phyloP scores from a whole-genome alignment of 2,113 vertebrate species.

The Psophia crepitans region DNA sequence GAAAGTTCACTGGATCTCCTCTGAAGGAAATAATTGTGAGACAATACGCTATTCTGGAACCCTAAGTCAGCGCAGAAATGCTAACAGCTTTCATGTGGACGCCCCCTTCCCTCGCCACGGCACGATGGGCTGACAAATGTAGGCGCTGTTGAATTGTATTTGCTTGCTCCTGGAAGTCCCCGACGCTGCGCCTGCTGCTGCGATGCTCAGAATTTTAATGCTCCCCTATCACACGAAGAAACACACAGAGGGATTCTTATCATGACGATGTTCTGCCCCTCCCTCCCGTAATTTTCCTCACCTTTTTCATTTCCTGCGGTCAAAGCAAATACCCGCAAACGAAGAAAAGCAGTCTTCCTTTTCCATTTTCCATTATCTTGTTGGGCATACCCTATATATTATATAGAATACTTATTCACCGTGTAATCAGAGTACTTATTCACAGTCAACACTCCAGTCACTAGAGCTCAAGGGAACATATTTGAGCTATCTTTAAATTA shows the following conservation, averaged over 20 bases:
- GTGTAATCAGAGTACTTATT: conserved; percentile 48
- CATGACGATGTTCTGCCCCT: not conserved
- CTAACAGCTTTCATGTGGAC: not conserved
- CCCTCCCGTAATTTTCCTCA: not conserved
- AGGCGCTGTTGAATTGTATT: not conserved
- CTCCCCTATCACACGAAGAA: not conserved
- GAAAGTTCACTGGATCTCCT: conserved; percentile 39
- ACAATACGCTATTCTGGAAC: not conserved
- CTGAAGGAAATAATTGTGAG: conserved; percentile 7
- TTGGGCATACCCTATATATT: not conserved
- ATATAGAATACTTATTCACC: not conserved
- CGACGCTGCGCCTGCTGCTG: rapidly evolving
- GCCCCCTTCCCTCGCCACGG: not conserved
- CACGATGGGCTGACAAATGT: not conserved
- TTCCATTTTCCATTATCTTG: conserved; percentile 24
- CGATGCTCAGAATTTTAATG: conserved; percentile 1
- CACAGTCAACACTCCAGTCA: conserved; percentile 15
- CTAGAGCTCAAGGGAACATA: conserved; percentile 14
- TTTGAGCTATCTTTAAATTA: conserved; percentile 51
- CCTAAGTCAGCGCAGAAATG: not conserved
- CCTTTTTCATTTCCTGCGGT: conserved; percentile 14
- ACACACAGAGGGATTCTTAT: not conserved
- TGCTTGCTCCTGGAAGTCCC: not conserved
- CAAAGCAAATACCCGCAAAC: not conserved
- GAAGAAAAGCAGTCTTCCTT: not conserved